Evolutionary conservation across 2,797 vertebrate species (phyloP).

Genomic region (Gymnothorax reevesii): DNA sequence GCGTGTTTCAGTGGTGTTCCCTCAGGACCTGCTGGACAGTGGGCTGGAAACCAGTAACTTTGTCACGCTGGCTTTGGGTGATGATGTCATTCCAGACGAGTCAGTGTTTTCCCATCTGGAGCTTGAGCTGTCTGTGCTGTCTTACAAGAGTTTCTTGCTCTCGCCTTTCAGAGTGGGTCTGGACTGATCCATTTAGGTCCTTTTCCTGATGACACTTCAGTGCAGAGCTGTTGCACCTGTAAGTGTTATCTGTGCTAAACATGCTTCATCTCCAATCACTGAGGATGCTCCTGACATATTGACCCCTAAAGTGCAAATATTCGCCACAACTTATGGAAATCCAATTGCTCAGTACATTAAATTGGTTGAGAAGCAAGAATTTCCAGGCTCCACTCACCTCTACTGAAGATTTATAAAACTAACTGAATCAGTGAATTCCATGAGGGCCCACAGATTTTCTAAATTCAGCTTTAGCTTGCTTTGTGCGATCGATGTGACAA

Average conservation of each 20-base stretch:
- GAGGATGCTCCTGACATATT: neutral
- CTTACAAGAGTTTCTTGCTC: neutral
- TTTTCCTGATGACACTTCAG: neutral
- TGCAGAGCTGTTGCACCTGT: neutral
- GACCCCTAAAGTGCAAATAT: neutral
- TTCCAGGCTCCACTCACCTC: neutral
- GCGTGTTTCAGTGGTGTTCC: constrained; percentile 85
- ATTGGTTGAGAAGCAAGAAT: neutral
- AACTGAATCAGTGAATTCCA: neutral
- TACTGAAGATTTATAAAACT: neutral
- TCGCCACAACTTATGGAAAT: neutral
- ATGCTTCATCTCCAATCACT: neutral
- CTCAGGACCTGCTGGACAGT: constrained; percentile 91
- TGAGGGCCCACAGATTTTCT: no score
- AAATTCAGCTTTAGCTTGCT: no score
- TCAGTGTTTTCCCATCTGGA: neutral
- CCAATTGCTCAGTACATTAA: neutral
- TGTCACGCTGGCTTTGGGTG: constrained; percentile 94
- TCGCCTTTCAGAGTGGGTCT: no score
- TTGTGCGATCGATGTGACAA: no score
- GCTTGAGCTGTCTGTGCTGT: neutral
- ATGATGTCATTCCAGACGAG: constrained; percentile 92
- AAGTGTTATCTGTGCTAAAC: neutral
- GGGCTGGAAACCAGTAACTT: constrained; percentile 92
- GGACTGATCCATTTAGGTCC: neutral